Base-by-base conservation (phyloP, 2,113 vertebrate genomes). In the Odocoileus virginianus region DNA sequence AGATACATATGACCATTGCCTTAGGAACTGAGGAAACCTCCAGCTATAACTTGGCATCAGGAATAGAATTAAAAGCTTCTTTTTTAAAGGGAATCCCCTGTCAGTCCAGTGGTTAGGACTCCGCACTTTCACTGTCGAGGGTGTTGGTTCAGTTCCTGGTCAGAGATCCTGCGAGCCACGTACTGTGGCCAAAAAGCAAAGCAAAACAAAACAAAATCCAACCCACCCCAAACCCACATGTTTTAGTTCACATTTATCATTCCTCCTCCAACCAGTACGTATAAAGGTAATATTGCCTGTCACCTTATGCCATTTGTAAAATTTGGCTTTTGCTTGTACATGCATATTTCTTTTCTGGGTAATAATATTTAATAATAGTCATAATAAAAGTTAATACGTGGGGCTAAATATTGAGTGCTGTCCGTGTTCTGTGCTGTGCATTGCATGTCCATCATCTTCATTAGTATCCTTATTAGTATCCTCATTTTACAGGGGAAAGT, bases 371-470 rank as follows among this genome's bases (percentile, higher is more conserved):
- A 52, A 27, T 57, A 8, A 19, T 19, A 55, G 7, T 40, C 28
- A 60, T 54, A 50, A 47, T 67, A 30, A 30, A 43, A 43, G 33
- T 19, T 25, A 13, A 0, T 17, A 36, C 6, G 40, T 25, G 23
- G 33, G 58, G 23, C 71, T 16, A 10, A 54, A 54, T 3, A 13
- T 1, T 6, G 27, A 45, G 4, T 11, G 36, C 52, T 40, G 8
- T 30, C 78, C 6, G 0, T 1, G 23, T 60, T 30, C 7, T 13
- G 0, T 5, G 57, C 57, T 23, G 5, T 14, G 36, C 17, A 0
- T 11, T 12, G 40, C n/a, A 2, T 0, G 1, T 40, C 8, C 1
- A 0, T 17, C 10, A 2, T 15, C 16, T 14, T 88, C 8, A 6
- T 0, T 17, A 1, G 2, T 5, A 15, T 6, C 2, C 0, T 40